Evolutionary conservation across 2,113 vertebrate genomes (phyloP).

Genomic region (Aptenodytes forsteri): DNA sequence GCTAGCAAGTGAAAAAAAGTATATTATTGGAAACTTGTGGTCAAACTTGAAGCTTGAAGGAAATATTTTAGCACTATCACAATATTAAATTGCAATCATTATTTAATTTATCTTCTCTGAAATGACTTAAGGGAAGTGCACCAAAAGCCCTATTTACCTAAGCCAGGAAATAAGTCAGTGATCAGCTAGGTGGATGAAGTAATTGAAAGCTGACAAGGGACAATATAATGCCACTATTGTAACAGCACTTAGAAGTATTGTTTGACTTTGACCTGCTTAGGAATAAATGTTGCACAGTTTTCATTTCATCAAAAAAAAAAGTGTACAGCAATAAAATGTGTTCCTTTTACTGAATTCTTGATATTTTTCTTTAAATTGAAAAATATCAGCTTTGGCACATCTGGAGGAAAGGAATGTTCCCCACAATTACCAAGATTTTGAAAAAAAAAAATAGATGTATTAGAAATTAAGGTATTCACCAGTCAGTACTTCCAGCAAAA

Average conservation of each 20-base stretch:
- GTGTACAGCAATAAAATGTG: slow-evolving; percentile 61
- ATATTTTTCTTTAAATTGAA: slow-evolving; percentile 68
- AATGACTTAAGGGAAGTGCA: slow-evolving; percentile 78
- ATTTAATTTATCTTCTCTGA: slow-evolving; percentile 85
- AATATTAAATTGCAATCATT: slow-evolving; percentile 84
- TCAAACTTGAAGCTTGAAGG: slow-evolving; percentile 82
- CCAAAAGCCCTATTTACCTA: slow-evolving; percentile 76
- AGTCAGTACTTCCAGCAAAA: slow-evolving; percentile 63
- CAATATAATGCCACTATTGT: slow-evolving; percentile 79
- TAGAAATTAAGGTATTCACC: slow-evolving; percentile 69
- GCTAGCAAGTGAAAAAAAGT: slow-evolving; percentile 77
- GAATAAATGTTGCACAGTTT: slow-evolving; percentile 69
- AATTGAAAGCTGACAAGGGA: slow-evolving; percentile 77
- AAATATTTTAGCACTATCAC: slow-evolving; percentile 86
- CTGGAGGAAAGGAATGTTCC: slow-evolving; percentile 66
- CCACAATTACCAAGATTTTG: slow-evolving; percentile 66
- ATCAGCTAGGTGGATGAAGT: slow-evolving; percentile 77
- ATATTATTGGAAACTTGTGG: slow-evolving; percentile 87
- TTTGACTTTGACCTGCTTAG: slow-evolving; percentile 64
- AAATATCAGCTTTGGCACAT: slow-evolving; percentile 68
- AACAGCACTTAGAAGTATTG: slow-evolving; percentile 70
- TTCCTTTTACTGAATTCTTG: slow-evolving; percentile 54
- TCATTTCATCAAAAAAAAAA: slow-evolving; percentile 62
- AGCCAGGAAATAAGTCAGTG: slow-evolving; percentile 79
- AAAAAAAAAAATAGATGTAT: slow-evolving; percentile 41